A percentile compares a stretch with the other conserved stretches of the same genome.
phyloP scores from a whole-genome alignment of 2,797 vertebrate species.

The Sebastes kiyomatsui region DNA sequence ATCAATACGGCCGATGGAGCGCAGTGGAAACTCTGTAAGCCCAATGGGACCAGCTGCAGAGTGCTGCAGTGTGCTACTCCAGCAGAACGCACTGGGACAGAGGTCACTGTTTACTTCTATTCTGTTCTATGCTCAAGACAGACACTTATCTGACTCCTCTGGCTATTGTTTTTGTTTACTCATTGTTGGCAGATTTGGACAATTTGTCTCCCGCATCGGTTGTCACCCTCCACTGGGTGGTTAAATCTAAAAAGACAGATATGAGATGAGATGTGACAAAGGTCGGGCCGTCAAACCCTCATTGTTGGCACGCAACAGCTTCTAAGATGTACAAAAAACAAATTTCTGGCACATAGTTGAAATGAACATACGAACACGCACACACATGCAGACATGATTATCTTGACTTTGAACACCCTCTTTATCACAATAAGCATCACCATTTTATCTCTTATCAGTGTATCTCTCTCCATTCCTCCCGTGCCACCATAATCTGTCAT shows the following conservation, averaged over 20 bases:
- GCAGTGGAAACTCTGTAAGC: slow-evolving; percentile 75
- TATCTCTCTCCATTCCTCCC: background rate
- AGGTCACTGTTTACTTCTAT: slow-evolving; percentile 49
- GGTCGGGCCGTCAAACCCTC: background rate
- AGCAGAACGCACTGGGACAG: slow-evolving; percentile 46
- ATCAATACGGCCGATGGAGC: slow-evolving; percentile 64
- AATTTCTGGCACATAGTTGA: background rate
- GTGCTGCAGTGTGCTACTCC: slow-evolving; percentile 61
- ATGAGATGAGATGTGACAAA: background rate
- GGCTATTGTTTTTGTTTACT: background rate
- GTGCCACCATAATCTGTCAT: background rate
- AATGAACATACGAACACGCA: background rate
- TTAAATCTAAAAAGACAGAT: background rate
- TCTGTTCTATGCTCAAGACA: background rate
- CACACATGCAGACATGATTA: background rate
- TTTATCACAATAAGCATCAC: slow-evolving; percentile 18
- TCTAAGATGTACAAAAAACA: background rate
- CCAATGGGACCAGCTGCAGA: slow-evolving; percentile 67
- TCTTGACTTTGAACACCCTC: slow-evolving; percentile 16
- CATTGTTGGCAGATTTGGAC: background rate
- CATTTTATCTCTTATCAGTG: slow-evolving; percentile 22
- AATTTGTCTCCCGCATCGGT: background rate
- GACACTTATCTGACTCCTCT: background rate
- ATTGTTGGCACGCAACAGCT: background rate
- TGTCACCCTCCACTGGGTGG: background rate